These are phyloP conservation scores for Microctenopoma steveboyesi DNA, from an alignment of 2,797 vertebrate genomes.

Conservation along the genomic window DNA sequence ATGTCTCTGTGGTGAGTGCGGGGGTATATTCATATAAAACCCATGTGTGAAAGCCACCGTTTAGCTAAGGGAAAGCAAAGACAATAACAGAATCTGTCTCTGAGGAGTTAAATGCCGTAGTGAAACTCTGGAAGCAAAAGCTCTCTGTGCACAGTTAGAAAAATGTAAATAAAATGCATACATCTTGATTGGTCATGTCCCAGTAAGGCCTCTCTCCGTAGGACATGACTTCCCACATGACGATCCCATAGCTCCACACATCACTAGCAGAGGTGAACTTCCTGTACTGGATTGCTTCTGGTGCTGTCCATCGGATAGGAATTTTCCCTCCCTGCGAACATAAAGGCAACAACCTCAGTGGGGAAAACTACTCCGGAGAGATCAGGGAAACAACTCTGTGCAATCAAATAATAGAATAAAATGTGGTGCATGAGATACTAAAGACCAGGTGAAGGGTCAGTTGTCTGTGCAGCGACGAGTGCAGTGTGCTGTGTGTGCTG, in stretches of 20 bases:
- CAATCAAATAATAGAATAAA: conserved; percentile 57
- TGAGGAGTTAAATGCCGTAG: conserved; percentile 52
- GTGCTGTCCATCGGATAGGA: conserved; percentile 87
- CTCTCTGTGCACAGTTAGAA: conserved; percentile 9
- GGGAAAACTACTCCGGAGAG: conserved; percentile 56
- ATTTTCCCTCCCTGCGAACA: conserved; percentile 85
- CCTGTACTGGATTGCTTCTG: conserved; percentile 88
- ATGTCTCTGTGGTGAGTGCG: conserved; percentile 65
- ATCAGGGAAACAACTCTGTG: conserved; percentile 57
- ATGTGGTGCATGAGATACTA: conserved; percentile 45
- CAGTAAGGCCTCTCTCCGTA: conserved; percentile 87
- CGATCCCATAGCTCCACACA: conserved; percentile 87
- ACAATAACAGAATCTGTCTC: conserved; percentile 54
- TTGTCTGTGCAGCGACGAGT: conserved; percentile 3
- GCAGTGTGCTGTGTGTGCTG: background rate
- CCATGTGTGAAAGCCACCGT: conserved; percentile 60
- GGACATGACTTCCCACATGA: conserved; percentile 89
- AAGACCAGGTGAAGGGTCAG: conserved; percentile 47
- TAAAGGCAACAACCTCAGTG: conserved; percentile 59
- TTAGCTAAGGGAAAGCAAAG: conserved; percentile 67
- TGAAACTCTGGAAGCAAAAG: conserved; percentile 54
- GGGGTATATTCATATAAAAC: conserved; percentile 69
- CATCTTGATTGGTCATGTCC: conserved; percentile 89
- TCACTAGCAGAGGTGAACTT: conserved; percentile 88
- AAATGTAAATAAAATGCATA: conserved; percentile 62